Conservation (phyloP, 2,113 vertebrate species). For the Neoarius graeffei region DNA sequence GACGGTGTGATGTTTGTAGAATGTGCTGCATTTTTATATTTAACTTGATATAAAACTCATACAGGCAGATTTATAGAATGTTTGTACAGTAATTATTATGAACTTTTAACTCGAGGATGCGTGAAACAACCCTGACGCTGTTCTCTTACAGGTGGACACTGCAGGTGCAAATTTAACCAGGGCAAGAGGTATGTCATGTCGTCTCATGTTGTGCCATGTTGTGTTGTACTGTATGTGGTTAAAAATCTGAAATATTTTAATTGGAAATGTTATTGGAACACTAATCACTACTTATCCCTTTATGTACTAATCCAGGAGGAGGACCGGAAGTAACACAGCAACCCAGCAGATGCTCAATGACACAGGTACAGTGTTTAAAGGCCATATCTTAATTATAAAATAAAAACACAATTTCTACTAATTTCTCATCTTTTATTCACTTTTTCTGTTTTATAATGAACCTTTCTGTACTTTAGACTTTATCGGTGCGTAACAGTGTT, state of each 20-base stretch:
- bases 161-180: slow-evolving; percentile 85
- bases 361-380: slow-evolving; percentile 63
- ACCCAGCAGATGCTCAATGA: slow-evolving; percentile 72
- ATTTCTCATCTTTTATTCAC: not conserved
- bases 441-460: not conserved
- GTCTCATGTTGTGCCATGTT: too few species aligned
- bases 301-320: slow-evolving; percentile 61
- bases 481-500: not conserved
- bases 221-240: not conserved
- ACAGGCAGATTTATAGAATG: not conserved
- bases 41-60: too few species aligned
- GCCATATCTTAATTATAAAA: not conserved
- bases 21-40: not conserved
- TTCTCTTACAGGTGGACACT: slow-evolving; percentile 79
- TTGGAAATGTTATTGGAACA: not conserved
- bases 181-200: slow-evolving; percentile 72
- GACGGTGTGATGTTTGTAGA: not conserved
- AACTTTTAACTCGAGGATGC: not conserved
- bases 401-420: not conserved
- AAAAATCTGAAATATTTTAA: not conserved
- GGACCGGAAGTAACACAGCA: slow-evolving; percentile 68
- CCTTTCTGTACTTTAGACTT: not conserved
- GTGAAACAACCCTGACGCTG: not conserved
- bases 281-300: not conserved
- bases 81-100: not conserved